A percentile compares a stretch with the other conserved stretches of the same genome.
Evolutionary conservation across 2,113 vertebrate genomes (phyloP).

Genomic region (Columba livia): DNA sequence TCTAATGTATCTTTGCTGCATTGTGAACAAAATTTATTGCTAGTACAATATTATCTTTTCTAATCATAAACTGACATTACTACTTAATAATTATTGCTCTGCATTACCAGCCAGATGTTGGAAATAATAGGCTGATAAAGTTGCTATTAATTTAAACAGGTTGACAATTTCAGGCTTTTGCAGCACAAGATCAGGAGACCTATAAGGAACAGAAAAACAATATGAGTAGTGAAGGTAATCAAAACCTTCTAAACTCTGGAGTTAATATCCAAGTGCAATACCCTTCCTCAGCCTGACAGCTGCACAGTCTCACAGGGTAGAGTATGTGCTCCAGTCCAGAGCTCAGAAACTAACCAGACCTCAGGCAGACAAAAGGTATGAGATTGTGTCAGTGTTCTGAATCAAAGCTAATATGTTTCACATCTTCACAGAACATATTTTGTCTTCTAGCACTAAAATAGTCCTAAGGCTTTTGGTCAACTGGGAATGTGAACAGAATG

Average conservation of each 20-base stretch:
- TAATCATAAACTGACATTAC: conserved; percentile 64
- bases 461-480: neutral
- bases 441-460: neutral
- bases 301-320: neutral
- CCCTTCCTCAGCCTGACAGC: neutral
- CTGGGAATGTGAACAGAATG: neutral
- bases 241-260: neutral
- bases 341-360: neutral
- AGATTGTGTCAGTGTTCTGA: neutral
- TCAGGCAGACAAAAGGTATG: neutral
- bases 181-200: conserved; percentile 21
- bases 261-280: neutral
- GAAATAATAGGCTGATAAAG: conserved; percentile 72
- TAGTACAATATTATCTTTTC: conserved; percentile 64
- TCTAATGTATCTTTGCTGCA: conserved; percentile 17
- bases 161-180: conserved; percentile 56
- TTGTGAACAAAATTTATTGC: conserved; percentile 46
- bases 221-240: conserved; percentile 21
- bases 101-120: conserved; percentile 66
- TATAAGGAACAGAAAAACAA: conserved; percentile 47
- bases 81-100: conserved; percentile 63
- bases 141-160: conserved; percentile 64
- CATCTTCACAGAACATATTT: neutral
- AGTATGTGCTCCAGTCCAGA: accelerated
- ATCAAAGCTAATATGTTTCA: neutral